A percentile compares a stretch with the other conserved stretches of the same genome.
Evolutionary conservation across 2,888 invertebrate species (phyloP).

Genomic region (Mongoloraphidia duomilia): DNA sequence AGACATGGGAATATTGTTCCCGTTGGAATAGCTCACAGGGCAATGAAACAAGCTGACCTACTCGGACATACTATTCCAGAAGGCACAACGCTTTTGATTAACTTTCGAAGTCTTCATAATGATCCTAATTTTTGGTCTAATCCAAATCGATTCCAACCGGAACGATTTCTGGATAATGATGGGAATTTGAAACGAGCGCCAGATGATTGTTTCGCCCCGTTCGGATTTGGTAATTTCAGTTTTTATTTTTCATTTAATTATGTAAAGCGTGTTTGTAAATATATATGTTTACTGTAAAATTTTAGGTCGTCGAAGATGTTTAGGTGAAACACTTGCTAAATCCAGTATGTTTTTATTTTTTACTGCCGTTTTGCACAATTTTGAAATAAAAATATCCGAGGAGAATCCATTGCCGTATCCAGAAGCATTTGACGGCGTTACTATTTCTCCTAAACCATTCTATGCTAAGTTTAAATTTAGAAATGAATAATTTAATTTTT

Average conservation of each 20-base stretch:
- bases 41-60: conserved; percentile 28
- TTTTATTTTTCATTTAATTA: neutral
- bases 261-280: conserved; percentile 1
- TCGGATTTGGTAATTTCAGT: conserved; percentile 44
- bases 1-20: conserved; percentile 35
- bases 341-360: conserved; percentile 44
- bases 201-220: conserved; percentile 43
- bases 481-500: neutral
- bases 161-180: conserved; percentile 43
- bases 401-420: conserved; percentile 16
- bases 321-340: conserved; percentile 47
- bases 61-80: conserved; percentile 35
- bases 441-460: conserved; percentile 26
- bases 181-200: conserved; percentile 31
- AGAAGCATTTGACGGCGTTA: conserved; percentile 25
- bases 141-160: conserved; percentile 44
- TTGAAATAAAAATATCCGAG: conserved; percentile 24
- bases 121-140: conserved; percentile 40
- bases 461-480: conserved; percentile 19
- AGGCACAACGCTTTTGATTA: conserved; percentile 42
- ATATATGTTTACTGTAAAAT: conserved; percentile 2
- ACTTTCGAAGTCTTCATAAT: conserved; percentile 45
- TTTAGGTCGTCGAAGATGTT: conserved; percentile 46
- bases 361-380: conserved; percentile 41
- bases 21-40: conserved; percentile 37